These are phyloP conservation scores for Datnioides undecimradiatus DNA, from an alignment of 2,113 vertebrate genomes.

Conservation along the genomic window DNA sequence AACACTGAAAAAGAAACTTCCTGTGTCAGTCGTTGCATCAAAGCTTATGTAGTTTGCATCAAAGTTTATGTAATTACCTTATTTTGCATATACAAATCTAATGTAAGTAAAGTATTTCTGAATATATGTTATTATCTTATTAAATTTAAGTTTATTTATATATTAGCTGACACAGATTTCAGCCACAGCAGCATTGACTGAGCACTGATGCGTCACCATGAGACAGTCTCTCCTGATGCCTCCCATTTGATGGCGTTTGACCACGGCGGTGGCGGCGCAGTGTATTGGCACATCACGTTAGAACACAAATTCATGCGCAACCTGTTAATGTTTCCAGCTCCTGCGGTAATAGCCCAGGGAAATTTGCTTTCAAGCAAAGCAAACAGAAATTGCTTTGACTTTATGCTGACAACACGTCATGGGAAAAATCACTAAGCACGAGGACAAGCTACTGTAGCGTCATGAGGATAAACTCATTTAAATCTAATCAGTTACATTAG, in stretches of 20 bases:
- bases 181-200: neutral
- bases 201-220: neutral
- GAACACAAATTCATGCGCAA: constrained; percentile 25
- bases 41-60: neutral
- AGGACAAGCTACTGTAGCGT: constrained; percentile 54
- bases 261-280: neutral
- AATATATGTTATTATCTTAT: no score
- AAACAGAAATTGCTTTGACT: constrained; percentile 71
- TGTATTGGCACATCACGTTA: neutral
- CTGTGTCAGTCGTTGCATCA: neutral
- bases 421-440: constrained; percentile 55
- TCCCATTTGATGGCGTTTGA: neutral
- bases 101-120: no score
- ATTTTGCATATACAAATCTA: neutral
- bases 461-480: constrained; percentile 69
- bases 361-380: constrained; percentile 70
- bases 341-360: constrained; percentile 57
- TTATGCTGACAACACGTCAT: constrained; percentile 63
- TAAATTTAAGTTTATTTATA: no score
- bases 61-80: neutral
- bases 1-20: neutral
- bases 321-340: constrained; percentile 49
- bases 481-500: constrained; percentile 66
- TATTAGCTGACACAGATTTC: neutral
- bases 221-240: neutral